Base-by-base conservation (phyloP, 37 sponge, comb jelly and placozoan genomes). In the Geodia barretti region DNA sequence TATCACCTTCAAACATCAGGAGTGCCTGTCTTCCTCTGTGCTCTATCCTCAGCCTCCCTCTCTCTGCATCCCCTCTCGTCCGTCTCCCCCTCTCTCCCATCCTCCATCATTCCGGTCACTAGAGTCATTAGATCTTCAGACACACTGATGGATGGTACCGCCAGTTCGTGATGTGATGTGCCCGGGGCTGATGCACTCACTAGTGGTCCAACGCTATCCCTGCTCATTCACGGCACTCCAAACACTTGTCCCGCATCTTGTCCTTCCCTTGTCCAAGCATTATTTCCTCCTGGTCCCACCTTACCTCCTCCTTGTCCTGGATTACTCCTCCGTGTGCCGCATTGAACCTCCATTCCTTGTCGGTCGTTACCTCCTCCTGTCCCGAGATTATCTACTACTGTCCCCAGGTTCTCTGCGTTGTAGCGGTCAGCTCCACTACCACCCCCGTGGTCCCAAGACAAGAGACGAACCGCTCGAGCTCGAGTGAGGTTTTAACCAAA, bases 1-100 rank as follows among this genome's bases (percentile, higher is more conserved):
- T 28, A 25, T 21, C 47, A 58, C 41, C 41, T 60, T 75, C 75
- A 75, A 60, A 75, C 36, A 59, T 60, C 8, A 75, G 33, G 9
- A 4, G 47, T 28, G n/a, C n/a, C 75, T 75, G 34, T 75, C 75
- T 39, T 24, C 73, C 35, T 4, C 43, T 39, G 40, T 25, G 14
- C 73, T 72, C 43, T n/a, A 19, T 3, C 23, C 3, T n/a, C n/a
- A n/a, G n/a, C n/a, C n/a, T n/a, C n/a, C n/a, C 3, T 60, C 39
- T n/a, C n/a, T n/a, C n/a, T n/a, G n/a, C n/a, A n/a, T n/a, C n/a
- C n/a, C n/a, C n/a, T n/a, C n/a, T n/a, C n/a, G n/a, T n/a, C n/a
- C n/a, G n/a, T n/a, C n/a, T n/a, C n/a, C n/a, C 20, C 7, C 31
- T 4, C 7, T 24, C 20, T 14, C 47, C 64, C 20, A 1, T 3